Conservation (phyloP, 2,113 vertebrate genomes). For the Paracanthobrama guichenoti region DNA sequence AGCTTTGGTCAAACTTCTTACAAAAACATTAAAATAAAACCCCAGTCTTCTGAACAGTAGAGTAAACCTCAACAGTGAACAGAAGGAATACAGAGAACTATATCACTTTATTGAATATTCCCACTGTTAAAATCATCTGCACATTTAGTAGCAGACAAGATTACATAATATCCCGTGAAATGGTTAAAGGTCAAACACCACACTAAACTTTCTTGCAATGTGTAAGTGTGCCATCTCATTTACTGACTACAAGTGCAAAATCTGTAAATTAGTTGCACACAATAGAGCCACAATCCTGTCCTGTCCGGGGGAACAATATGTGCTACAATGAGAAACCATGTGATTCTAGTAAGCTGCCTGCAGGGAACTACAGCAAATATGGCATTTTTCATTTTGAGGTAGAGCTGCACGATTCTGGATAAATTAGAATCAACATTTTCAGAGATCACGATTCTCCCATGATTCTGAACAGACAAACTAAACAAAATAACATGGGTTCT, state of each 20-base stretch:
- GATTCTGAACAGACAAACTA: too few species aligned
- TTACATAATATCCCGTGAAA: background rate
- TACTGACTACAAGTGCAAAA: background rate
- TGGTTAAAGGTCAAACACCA: constrained; percentile 4
- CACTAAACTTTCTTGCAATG: background rate
- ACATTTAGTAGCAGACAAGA: background rate
- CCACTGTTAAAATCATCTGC: background rate
- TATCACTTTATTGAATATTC: background rate
- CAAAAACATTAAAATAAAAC: background rate
- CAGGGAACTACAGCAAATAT: background rate
- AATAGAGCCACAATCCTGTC: background rate
- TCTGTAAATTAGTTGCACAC: background rate
- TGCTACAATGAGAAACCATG: background rate
- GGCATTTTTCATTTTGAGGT: background rate
- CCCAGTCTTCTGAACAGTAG: background rate
- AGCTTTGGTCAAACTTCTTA: background rate
- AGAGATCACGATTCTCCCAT: too few species aligned
- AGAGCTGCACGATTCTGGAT: too few species aligned
- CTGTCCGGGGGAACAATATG: background rate
- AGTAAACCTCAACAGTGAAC: background rate
- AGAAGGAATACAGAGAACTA: background rate
- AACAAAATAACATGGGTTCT: too few species aligned
- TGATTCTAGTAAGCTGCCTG: background rate
- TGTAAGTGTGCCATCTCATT: background rate
- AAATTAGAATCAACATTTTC: too few species aligned